Evolutionary conservation across 64 coral and sea anemone species (phyloP), one percentile per base, ranked within the genome.

Genomic region (Montipora capricornis): DNA sequence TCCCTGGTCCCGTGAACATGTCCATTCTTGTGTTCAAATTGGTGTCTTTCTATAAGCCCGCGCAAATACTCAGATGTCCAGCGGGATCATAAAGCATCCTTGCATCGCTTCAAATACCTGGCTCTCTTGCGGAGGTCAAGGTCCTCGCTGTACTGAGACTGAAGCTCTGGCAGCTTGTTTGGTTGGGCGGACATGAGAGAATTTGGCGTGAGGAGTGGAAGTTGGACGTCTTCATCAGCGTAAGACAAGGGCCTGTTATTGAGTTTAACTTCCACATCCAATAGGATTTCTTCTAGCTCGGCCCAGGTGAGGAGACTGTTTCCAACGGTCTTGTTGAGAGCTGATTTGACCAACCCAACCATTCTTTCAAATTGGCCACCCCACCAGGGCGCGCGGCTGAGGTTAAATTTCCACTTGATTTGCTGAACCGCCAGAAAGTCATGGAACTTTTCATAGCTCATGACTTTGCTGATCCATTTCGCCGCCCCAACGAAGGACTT

Each of bases 291-390:
- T 0, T 5, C 5, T 16, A 74, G 62, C 64, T 80, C 64, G 4
- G 17, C 64, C 73, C 73, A 87, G 44, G 58, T 64, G 17, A 77
- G 22, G 14, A 53, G 22, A 9, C 83, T 68, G 20, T 78, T 73
- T 66, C 91, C 82, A 44, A 93, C 69, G n/a, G 74, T 51, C 57
- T 93, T 37, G 29, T 37, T 87, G 19, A 93, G 82, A n/a, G 81
- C 74, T 48, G 48, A 10, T 67, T 93, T 93, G 82, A 37, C 29
- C 29, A 37, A 1, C 5, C 80, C 69, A 26, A 84, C 24, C 19
- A 76, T 19, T 10, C 90, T 16, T 19, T 92, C 77, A 20, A 92
- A 84, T 29, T 92, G 64, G 3, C 68, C 29, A 37, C 29, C 29
- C 29, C 29, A 37, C 29, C 29, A 37, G 29, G 29, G 29, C 29